These are phyloP conservation scores for Rhabdomys dilectus DNA, from an alignment of 2,113 vertebrate species.

Conservation along the genomic window DNA sequence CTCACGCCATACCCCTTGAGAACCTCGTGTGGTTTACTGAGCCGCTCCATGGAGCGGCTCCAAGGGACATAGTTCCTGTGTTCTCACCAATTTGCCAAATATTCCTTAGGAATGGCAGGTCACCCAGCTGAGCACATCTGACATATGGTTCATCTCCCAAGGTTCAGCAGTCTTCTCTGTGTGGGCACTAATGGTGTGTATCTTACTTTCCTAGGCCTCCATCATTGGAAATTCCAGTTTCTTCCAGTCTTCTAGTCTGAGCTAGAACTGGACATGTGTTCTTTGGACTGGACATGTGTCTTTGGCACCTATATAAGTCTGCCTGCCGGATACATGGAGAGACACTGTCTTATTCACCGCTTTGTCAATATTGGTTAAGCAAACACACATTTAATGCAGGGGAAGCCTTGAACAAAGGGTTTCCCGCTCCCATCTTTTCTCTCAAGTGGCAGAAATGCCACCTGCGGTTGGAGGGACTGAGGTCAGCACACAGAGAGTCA, in stretches of 20 bases:
- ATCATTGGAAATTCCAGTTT: background rate
- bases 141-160: background rate
- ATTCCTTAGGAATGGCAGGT: background rate
- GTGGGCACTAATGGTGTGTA: fast-evolving
- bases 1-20: background rate
- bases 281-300: background rate
- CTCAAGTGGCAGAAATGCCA: background rate
- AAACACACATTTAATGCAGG: background rate
- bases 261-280: background rate
- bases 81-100: background rate
- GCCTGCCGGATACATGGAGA: background rate
- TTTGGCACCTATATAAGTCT: background rate
- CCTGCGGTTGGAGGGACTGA: background rate
- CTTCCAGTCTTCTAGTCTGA: background rate
- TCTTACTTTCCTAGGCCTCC: background rate
- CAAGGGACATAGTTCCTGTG: background rate
- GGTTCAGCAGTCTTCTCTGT: background rate
- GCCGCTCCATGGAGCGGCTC: background rate
- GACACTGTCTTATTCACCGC: background rate
- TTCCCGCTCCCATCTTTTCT: background rate
- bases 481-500: background rate
- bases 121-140: too few relatives aligned
- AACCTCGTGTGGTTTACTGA: background rate
- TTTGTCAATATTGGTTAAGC: conserved; percentile 4
- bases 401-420: background rate